Conservation (phyloP, 1,140 invertebrate species). For the Potamilus streckersoni region DNA sequence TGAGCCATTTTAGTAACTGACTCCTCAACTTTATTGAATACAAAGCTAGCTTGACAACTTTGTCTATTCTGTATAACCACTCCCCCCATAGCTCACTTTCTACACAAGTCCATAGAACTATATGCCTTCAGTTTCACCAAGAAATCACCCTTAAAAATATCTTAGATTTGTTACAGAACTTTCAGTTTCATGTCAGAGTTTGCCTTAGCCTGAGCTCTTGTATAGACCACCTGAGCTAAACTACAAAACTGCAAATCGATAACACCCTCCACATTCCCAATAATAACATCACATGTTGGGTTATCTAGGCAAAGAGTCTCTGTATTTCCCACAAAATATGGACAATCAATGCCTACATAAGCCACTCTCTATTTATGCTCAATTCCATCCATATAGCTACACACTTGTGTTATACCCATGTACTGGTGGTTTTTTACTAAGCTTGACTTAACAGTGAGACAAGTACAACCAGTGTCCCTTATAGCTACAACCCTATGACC, state of each 20-base stretch:
- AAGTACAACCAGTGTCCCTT: constrained; percentile 19
- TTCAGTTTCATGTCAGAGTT: background rate
- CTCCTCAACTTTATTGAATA: background rate
- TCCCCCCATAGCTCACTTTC: too few species aligned
- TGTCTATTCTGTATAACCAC: background rate
- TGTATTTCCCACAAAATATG: background rate
- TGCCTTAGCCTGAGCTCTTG: background rate
- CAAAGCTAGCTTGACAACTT: too few species aligned
- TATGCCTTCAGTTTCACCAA: background rate
- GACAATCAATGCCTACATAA: background rate
- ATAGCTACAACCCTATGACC: constrained; percentile 5
- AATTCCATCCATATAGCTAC: constrained; percentile 4
- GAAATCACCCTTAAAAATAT: background rate
- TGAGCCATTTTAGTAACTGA: too few species aligned
- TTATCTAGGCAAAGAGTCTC: constrained; percentile 5
- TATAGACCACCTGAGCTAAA: background rate
- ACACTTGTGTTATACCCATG: background rate
- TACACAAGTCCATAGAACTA: background rate
- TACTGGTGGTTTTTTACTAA: background rate
- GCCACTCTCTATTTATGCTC: background rate
- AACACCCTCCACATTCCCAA: constrained; percentile 11
- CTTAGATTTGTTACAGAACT: background rate
- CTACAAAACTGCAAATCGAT: background rate
- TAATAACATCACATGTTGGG: constrained; percentile 18
- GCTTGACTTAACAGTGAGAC: background rate